Conservation (phyloP, 2,797 vertebrate species). For the Gobionotothen gibberifrons region DNA sequence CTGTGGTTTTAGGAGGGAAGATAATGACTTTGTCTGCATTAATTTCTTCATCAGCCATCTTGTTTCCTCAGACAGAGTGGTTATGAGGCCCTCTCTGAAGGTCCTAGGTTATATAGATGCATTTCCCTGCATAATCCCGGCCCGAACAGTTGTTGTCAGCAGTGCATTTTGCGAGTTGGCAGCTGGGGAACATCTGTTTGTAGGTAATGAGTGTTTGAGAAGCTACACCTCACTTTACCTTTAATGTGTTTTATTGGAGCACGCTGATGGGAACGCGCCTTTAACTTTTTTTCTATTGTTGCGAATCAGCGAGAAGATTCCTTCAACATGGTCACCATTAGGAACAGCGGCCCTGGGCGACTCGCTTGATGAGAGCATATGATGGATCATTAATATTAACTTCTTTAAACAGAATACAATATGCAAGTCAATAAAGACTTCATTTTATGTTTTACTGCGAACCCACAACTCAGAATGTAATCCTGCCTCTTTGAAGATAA, state of each 20-base stretch:
- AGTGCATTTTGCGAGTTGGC: constrained; percentile 76
- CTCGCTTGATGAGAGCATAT: constrained; percentile 59
- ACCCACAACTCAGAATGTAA: constrained; percentile 32
- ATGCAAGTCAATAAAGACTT: constrained; percentile 74
- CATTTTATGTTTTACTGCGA: constrained; percentile 63
- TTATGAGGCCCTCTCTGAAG: constrained; percentile 82
- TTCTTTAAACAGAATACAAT: constrained; percentile 79
- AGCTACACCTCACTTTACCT: constrained; percentile 83
- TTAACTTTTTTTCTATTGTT: constrained; percentile 77
- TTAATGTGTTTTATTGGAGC: constrained; percentile 80
- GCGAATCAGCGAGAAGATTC: constrained; percentile 73
- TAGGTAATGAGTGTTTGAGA: constrained; percentile 81
- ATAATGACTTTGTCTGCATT: constrained; percentile 86
- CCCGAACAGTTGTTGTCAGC: constrained; percentile 82
- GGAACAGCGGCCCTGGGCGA: constrained; percentile 62
- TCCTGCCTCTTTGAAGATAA: not conserved
- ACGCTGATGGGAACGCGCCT: constrained; percentile 72
- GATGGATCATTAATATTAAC: constrained; percentile 81
- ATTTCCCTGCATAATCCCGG: constrained; percentile 74
- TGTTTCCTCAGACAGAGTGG: constrained; percentile 86
- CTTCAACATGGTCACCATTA: constrained; percentile 67
- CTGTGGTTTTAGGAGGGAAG: constrained; percentile 84
- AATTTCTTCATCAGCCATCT: constrained; percentile 87
- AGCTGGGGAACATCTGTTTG: constrained; percentile 87
- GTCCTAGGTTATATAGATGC: constrained; percentile 78